These are phyloP conservation scores for Onthophagus taurus DNA, from an alignment of 1,140 invertebrate genomes.

Conservation along the genomic window DNA sequence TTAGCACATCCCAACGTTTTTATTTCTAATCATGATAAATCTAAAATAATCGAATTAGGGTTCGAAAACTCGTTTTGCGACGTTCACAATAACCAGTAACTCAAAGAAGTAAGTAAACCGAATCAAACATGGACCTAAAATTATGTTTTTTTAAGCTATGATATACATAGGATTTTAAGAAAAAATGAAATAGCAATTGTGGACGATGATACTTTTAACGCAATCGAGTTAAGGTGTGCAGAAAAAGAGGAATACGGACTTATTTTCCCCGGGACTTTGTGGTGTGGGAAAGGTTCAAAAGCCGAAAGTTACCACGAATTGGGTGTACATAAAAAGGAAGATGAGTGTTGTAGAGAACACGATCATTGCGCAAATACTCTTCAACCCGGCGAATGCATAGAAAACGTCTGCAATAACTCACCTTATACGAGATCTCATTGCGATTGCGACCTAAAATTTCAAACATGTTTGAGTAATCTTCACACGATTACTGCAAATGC, in stretches of 20 bases:
- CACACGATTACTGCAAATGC: conserved; percentile 59
- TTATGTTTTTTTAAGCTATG: no score
- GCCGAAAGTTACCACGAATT: conserved; percentile 49
- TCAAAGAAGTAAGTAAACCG: no score
- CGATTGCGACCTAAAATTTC: conserved; percentile 59
- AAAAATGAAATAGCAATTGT: no score
- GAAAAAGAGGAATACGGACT: conserved; percentile 22
- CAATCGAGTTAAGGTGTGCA: no score
- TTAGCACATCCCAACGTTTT: no score
- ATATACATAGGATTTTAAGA: no score
- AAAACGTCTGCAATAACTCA: conserved; percentile 58
- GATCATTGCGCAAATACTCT: conserved; percentile 60
- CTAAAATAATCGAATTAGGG: no score
- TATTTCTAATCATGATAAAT: no score
- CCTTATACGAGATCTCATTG: conserved; percentile 60
- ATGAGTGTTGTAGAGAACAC: conserved; percentile 66
- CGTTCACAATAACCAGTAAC: no score
- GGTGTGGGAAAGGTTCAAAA: conserved; percentile 48
- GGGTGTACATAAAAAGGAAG: conserved; percentile 52
- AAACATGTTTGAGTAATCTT: conserved; percentile 53
- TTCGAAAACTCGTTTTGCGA: no score
- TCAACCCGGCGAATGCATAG: conserved; percentile 46
- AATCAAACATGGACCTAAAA: no score
- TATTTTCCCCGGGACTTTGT: conserved; percentile 48
- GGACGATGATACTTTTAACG: no score